Conservation (phyloP, 1,140 invertebrate species). For the Drosophila subobscura region DNA sequence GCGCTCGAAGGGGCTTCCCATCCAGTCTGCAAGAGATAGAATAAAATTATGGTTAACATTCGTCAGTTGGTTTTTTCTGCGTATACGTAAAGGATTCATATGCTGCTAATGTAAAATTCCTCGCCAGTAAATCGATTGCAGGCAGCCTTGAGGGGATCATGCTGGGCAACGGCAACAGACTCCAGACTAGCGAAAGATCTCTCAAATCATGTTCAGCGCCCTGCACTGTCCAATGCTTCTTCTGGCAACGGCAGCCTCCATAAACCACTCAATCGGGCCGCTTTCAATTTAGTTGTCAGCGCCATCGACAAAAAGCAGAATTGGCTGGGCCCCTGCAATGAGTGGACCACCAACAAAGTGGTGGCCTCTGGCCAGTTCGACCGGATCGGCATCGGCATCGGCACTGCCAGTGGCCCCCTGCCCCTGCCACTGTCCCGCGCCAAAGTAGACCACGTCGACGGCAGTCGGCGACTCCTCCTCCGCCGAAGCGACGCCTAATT, state of each 20-base stretch:
- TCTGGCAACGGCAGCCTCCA: conserved; percentile 32
- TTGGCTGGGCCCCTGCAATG: conserved; percentile 29
- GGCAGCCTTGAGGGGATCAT: conserved; percentile 45
- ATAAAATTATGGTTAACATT: conserved; percentile 50
- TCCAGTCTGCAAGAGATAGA: conserved; percentile 90
- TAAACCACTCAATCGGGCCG: conserved; percentile 66
- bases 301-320: conserved; percentile 50
- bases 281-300: conserved; percentile 68
- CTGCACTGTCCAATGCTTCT: conserved; percentile 1
- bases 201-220: conserved; percentile 32
- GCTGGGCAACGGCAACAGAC: conserved; percentile 25
- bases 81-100: conserved; percentile 21
- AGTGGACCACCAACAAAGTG: conserved; percentile 67
- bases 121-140: neutral
- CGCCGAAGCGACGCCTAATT: conserved; percentile 63
- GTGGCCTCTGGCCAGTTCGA: conserved; percentile 51
- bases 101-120: conserved; percentile 37
- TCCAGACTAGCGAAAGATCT: conserved; percentile 20
- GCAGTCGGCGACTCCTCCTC: conserved; percentile 28
- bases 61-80: conserved; percentile 20
- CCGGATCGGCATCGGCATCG: conserved; percentile 24
- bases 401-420: no score
- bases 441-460: conserved; percentile 33
- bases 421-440: neutral
- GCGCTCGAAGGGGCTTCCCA: conserved; percentile 93